A percentile compares a stretch with the other conserved stretches of the same genome.
Conservation (phyloP, 2,113 vertebrate species). For the Pholis gunnellus region DNA sequence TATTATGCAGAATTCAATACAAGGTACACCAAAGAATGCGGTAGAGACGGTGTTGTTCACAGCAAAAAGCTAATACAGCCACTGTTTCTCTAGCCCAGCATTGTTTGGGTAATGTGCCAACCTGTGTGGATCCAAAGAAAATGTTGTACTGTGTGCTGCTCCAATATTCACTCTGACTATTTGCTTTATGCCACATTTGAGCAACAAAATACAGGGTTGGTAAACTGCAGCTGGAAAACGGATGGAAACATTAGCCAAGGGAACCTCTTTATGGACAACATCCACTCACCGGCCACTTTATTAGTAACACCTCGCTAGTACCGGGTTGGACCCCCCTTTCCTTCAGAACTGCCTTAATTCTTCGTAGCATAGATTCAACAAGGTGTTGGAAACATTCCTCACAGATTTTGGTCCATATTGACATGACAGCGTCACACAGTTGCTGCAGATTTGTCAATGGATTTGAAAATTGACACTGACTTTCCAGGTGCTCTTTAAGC, state of each 20-base stretch:
- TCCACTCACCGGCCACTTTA: too few species aligned
- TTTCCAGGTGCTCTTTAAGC: too few species aligned
- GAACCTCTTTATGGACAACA: neutral
- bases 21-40: neutral
- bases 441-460: too few species aligned
- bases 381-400: too few species aligned
- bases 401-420: too few species aligned
- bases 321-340: too few species aligned
- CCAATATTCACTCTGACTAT: neutral
- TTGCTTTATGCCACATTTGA: constrained; percentile 22
- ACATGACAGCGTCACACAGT: too few species aligned
- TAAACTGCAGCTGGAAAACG: neutral
- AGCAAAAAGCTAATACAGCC: neutral
- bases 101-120: constrained; percentile 6
- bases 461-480: neutral
- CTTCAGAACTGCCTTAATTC: too few species aligned
- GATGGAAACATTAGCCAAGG: neutral
- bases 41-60: neutral
- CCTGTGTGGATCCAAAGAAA: constrained; percentile 10
- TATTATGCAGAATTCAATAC: neutral
- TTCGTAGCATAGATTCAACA: too few species aligned
- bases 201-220: neutral
- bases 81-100: neutral
- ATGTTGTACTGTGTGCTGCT: neutral
- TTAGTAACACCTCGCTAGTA: too few species aligned